These are phyloP conservation scores for Oreochromis mossambicus DNA, from an alignment of 2,797 vertebrate species.

Conservation along the genomic window DNA sequence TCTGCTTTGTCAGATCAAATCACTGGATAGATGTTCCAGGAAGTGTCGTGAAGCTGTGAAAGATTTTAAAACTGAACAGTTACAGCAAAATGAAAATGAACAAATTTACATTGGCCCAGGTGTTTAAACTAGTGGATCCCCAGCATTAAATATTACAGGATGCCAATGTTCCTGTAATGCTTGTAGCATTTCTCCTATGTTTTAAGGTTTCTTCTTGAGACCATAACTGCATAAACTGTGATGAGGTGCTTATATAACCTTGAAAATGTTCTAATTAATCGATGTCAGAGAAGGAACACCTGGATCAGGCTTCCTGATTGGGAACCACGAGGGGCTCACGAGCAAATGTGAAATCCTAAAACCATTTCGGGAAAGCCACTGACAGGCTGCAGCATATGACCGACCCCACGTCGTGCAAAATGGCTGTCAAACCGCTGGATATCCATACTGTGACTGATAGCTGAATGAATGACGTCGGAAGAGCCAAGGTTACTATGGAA, in stretches of 20 bases:
- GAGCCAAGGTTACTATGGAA: constrained; percentile 77
- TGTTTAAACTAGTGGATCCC: not conserved
- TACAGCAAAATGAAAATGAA: not conserved
- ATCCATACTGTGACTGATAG: not conserved
- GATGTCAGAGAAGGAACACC: not conserved
- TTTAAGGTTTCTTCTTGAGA: not conserved
- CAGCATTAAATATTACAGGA: too few relatives aligned
- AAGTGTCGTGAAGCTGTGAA: not conserved
- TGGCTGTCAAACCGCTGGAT: not conserved
- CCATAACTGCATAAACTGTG: not conserved
- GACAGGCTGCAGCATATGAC: not conserved
- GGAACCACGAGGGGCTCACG: not conserved
- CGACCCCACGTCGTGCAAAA: not conserved
- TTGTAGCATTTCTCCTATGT: not conserved
- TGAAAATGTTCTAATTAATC: not conserved
- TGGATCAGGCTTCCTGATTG: not conserved
- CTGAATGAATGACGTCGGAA: constrained; percentile 26
- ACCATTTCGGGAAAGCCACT: not conserved
- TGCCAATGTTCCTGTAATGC: not conserved
- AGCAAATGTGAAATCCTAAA: not conserved
- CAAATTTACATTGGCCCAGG: not conserved
- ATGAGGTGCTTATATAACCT: not conserved
- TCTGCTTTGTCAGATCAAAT: not conserved
- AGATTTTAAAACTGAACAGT: not conserved
- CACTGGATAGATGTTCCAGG: not conserved